phyloP scores from a whole-genome alignment of 2,888 invertebrate species.

The Elegia similella region DNA sequence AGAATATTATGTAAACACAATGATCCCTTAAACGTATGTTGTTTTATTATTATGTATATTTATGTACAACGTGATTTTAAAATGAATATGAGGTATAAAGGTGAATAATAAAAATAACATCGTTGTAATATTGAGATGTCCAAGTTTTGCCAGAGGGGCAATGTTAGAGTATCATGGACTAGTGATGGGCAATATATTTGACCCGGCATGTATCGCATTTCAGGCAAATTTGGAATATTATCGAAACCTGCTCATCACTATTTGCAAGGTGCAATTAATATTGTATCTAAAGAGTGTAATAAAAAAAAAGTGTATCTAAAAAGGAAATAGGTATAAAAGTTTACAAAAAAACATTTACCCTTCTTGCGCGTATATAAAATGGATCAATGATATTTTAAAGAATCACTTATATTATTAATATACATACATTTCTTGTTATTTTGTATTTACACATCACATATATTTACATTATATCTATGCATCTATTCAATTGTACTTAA shows the following conservation, averaged over 20 bases:
- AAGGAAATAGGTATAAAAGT: too few species aligned
- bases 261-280: too few species aligned
- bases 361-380: conserved; percentile 22
- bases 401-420: conserved; percentile 12
- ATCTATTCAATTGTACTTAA: conserved; percentile 39
- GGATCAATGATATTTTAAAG: conserved; percentile 20
- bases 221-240: too few species aligned
- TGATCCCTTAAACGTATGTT: conserved; percentile 1
- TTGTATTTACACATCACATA: conserved; percentile 39
- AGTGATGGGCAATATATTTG: too few species aligned
- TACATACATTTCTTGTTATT: conserved; percentile 32
- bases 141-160: neutral
- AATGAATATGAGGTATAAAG: conserved; percentile 8
- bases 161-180: neutral
- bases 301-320: too few species aligned
- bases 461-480: conserved; percentile 38
- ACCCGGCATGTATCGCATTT: too few species aligned
- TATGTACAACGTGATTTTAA: conserved; percentile 6
- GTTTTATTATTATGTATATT: neutral
- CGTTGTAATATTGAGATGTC: neutral
- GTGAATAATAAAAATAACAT: neutral
- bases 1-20: conserved; percentile 8
- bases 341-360: conserved; percentile 17
- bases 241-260: too few species aligned
- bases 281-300: too few species aligned